A percentile compares a stretch with the other conserved stretches of the same genome.
Conservation (phyloP, 2,888 invertebrate genomes). For the Asteroscopus sphinx region DNA sequence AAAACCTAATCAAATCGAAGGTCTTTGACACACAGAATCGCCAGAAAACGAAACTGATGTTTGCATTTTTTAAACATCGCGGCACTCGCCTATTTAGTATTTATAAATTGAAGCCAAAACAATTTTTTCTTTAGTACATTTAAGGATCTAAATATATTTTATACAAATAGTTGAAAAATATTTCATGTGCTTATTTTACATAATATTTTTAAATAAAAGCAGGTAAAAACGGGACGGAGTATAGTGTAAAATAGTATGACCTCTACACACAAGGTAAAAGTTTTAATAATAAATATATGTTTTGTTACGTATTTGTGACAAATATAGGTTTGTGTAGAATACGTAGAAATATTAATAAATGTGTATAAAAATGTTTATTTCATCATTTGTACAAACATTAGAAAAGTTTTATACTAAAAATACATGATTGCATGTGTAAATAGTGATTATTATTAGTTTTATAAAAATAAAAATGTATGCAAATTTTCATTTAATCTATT, state of each 20-base stretch:
- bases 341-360: constrained; percentile 16
- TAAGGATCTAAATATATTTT: constrained; percentile 39
- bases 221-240: constrained; percentile 78
- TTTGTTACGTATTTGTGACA: constrained; percentile 31
- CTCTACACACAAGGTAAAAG: constrained; percentile 65
- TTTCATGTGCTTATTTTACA: constrained; percentile 39
- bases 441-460: constrained; percentile 13
- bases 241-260: constrained; percentile 61
- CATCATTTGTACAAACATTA: constrained; percentile 1
- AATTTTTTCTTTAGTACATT: constrained; percentile 28
- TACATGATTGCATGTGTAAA: constrained; percentile 18
- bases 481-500: constrained; percentile 3
- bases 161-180: constrained; percentile 49
- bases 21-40: constrained; percentile 12
- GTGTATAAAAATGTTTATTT: constrained; percentile 11
- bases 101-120: constrained; percentile 47
- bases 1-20: constrained; percentile 33
- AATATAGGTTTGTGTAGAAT: constrained; percentile 13
- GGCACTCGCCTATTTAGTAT: constrained; percentile 48
- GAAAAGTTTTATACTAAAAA: constrained; percentile 36
- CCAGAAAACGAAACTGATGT: constrained; percentile 11
- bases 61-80: constrained; percentile 10
- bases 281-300: constrained; percentile 9
- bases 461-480: constrained; percentile 19
- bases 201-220: constrained; percentile 63